A percentile compares a stretch with the other conserved stretches of the same genome.
These are phyloP conservation scores for Onychostoma macrolepis DNA, from an alignment of 2,113 vertebrate species.

Conservation along the genomic window DNA sequence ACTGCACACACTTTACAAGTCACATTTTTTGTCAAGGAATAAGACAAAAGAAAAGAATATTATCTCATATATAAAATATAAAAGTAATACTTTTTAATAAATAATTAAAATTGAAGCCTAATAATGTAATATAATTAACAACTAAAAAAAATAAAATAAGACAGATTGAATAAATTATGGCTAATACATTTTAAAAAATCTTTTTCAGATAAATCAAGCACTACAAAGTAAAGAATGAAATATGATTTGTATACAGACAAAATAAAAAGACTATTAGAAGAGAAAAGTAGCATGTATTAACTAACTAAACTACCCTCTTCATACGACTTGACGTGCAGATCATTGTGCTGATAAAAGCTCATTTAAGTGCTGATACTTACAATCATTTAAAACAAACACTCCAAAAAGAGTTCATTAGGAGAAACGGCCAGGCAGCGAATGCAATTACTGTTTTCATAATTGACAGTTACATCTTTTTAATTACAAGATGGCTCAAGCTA, in stretches of 20 bases:
- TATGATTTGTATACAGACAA: not conserved
- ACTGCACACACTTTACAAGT: too few species aligned
- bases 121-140: not conserved
- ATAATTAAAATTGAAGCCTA: not conserved
- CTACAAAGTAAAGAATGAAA: not conserved
- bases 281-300: not conserved
- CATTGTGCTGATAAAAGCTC: not conserved
- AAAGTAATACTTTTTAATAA: too few species aligned
- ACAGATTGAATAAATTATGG: too few species aligned
- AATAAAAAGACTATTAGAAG: not conserved
- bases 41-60: too few species aligned
- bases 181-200: too few species aligned
- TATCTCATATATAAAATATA: too few species aligned
- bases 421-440: slow-evolving; percentile 34
- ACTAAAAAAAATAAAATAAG: not conserved
- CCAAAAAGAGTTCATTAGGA: not conserved
- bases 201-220: not conserved
- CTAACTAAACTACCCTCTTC: too few species aligned
- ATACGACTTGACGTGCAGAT: not conserved
- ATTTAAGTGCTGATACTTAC: not conserved
- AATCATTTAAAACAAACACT: not conserved
- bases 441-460: slow-evolving; percentile 69
- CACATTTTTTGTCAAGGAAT: too few species aligned
- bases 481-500: slow-evolving; percentile 53
- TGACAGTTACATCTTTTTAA: slow-evolving; percentile 69